A percentile compares a stretch with the other conserved stretches of the same genome.
Evolutionary conservation across 2,888 invertebrate species (phyloP).

Genomic region (Diaprepes abbreviatus): DNA sequence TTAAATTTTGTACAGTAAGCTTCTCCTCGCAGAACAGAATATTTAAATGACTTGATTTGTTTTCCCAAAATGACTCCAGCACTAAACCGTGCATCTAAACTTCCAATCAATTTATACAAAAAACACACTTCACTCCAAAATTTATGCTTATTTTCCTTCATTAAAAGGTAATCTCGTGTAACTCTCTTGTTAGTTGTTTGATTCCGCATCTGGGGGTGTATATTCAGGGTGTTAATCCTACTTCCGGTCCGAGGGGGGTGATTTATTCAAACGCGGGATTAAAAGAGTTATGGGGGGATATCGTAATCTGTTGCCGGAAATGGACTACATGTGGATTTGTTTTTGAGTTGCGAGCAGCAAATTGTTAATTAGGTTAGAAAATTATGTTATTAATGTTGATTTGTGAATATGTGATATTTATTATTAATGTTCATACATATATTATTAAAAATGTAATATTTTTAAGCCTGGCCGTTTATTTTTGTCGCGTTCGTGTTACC

Average conservation of each 20-base stretch:
- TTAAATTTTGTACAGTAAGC: too few species aligned
- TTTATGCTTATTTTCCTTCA: constrained; percentile 5
- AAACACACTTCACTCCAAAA: neutral
- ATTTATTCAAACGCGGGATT: constrained; percentile 24
- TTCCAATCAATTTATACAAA: neutral
- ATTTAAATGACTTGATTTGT: too few species aligned
- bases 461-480: too few species aligned
- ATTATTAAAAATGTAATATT: too few species aligned
- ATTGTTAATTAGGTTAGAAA: constrained; percentile 3
- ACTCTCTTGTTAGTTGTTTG: constrained; percentile 26
- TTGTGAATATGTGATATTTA: neutral
- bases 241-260: constrained; percentile 35
- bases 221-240: constrained; percentile 25
- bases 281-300: constrained; percentile 34
- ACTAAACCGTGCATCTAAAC: too few species aligned
- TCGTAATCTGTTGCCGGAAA: constrained; percentile 35
- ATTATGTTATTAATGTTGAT: neutral
- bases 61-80: too few species aligned
- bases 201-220: constrained; percentile 31
- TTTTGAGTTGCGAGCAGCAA: neutral
- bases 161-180: constrained; percentile 22
- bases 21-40: too few species aligned
- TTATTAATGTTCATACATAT: too few species aligned
- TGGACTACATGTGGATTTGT: constrained; percentile 13
- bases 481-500: too few species aligned